Conservation (phyloP, 2,888 invertebrate genomes). For the Xestoiulus laeticollis region DNA sequence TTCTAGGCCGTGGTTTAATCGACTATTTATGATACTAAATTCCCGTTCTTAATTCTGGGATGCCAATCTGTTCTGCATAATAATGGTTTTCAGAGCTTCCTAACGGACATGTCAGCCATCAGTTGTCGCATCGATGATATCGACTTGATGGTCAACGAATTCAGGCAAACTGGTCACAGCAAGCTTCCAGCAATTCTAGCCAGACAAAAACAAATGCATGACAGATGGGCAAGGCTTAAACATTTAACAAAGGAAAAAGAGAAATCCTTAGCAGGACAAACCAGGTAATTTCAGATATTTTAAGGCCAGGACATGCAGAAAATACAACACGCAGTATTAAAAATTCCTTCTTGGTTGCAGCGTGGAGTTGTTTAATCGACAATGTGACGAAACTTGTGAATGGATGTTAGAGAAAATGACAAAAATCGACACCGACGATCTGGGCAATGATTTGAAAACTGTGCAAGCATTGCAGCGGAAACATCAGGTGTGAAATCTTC, state of each 20-base stretch:
- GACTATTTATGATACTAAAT: no score
- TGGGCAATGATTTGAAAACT: constrained; percentile 86
- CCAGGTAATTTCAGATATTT: constrained; percentile 73
- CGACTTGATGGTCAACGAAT: constrained; percentile 84
- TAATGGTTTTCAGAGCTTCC: constrained; percentile 75
- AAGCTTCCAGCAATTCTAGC: constrained; percentile 81
- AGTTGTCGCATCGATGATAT: constrained; percentile 90
- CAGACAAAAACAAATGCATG: constrained; percentile 83
- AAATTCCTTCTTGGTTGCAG: constrained; percentile 65
- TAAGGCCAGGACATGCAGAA: not conserved
- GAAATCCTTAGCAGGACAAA: constrained; percentile 89
- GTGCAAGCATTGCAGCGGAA: constrained; percentile 90
- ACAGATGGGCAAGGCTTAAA: constrained; percentile 76
- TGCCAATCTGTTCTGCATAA: not conserved
- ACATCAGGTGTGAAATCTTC: constrained; percentile 73
- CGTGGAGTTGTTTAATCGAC: constrained; percentile 93
- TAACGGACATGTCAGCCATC: constrained; percentile 94
- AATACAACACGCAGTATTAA: not conserved
- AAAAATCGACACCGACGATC: constrained; percentile 75
- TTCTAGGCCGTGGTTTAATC: no score
- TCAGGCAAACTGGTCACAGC: constrained; percentile 84
- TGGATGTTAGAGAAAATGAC: constrained; percentile 98
- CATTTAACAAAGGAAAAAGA: constrained; percentile 88
- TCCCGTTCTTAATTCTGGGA: not conserved
- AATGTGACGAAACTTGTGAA: constrained; percentile 94